Evolutionary conservation across 1,140 invertebrate genomes (phyloP), one percentile per base, ranked within the genome.

Genomic region (Papilio dardanus): DNA sequence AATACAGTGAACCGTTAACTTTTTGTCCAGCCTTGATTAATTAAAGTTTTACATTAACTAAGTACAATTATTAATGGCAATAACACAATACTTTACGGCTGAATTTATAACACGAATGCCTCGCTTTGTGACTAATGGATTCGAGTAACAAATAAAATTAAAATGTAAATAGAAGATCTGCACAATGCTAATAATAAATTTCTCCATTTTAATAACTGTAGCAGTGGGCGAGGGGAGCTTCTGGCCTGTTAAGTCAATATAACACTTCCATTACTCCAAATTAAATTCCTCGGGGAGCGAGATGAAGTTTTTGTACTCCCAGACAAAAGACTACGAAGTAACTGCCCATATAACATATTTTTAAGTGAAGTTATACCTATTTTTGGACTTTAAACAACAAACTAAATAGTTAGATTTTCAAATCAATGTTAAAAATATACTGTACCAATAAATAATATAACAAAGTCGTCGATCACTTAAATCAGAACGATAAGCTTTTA

Each of bases 191-290:
- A 93, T 92, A 92, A 93, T 93, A 93, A 92, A 93, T 92, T 92
- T 93, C 89, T 86, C 90, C 92, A 92, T 92, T 93, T 92, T 92
- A 93, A 93, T 93, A 93, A 93, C 92, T 92, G 90, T 93, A 88
- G 89, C 89, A 86, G 84, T 79, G 82, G 73, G 77, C 81, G 81
- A 88, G 91, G 90, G 89, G 91, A 88, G 86, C 86, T 89, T 92
- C 89, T 91, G 89, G 89, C 87, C 90, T 93, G 90, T 92, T 93
- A 93, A 93, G 91, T 93, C 91, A 93, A 93, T 93, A 93, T 92
- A 93, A 93, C 91, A 93, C 90, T 93, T 92, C 91, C 91, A 93
- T 93, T 93, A 93, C 90, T 91, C 86, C 88, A 92, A 93, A 93
- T 93, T 93, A 93, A 93, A 93, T 93, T 93, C 91, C 89, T 91